Evolutionary conservation across 2,888 invertebrate species (phyloP).

Genomic region (Lasioglossum morio): DNA sequence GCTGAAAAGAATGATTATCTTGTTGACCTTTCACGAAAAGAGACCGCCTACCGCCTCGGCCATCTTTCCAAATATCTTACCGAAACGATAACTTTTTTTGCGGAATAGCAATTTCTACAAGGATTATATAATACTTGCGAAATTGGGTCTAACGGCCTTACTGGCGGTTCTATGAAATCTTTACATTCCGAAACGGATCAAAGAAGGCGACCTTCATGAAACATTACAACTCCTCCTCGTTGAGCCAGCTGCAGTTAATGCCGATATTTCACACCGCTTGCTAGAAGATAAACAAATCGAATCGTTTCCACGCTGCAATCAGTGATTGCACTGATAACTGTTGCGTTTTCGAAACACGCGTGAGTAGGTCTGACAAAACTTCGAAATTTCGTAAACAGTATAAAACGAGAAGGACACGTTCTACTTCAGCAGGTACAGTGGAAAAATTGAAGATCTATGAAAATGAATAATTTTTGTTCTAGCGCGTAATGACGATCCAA

Average conservation of each 20-base stretch:
- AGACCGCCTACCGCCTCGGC: slow-evolving; percentile 34
- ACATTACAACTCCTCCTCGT: slow-evolving; percentile 35
- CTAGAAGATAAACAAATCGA: neutral
- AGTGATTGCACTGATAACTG: too few relatives aligned
- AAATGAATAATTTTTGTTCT: neutral
- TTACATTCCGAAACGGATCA: slow-evolving; percentile 35
- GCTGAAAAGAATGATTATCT: slow-evolving; percentile 35
- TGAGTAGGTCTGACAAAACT: neutral
- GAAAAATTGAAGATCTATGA: neutral
- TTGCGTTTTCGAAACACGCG: neutral
- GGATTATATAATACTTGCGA: slow-evolving; percentile 56
- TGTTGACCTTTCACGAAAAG: slow-evolving; percentile 40
- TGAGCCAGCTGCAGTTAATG: slow-evolving; percentile 18
- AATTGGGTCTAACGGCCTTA: slow-evolving; percentile 40
- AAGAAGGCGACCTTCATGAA: slow-evolving; percentile 33
- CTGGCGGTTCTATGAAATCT: slow-evolving; percentile 43
- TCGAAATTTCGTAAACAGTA: neutral
- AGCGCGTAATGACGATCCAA: neutral
- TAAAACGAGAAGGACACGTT: neutral
- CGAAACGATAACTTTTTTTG: slow-evolving; percentile 31
- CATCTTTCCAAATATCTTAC: slow-evolving; percentile 22
- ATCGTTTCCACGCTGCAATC: neutral
- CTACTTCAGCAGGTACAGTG: neutral
- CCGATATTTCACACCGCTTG: slow-evolving; percentile 34
- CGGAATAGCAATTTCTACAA: slow-evolving; percentile 7